Conservation (phyloP, 2,888 invertebrate genomes). For the Ochropacha duplaris region DNA sequence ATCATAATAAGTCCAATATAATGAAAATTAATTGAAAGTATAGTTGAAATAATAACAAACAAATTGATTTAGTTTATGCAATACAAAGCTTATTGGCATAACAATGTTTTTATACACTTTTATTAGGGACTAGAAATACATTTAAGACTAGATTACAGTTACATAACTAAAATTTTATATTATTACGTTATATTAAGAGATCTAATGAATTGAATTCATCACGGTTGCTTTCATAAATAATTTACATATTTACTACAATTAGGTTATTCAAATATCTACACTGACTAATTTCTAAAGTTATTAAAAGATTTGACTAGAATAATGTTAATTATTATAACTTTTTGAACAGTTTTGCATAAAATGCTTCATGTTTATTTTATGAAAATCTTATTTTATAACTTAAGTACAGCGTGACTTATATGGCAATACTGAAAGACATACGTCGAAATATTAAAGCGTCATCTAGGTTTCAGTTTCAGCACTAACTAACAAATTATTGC, state of each 20-base stretch:
- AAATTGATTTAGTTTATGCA: too few species aligned
- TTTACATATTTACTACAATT: background rate
- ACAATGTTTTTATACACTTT: background rate
- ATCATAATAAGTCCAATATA: background rate
- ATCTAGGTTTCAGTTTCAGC: slow-evolving; percentile 15
- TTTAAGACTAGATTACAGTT: slow-evolving; percentile 14
- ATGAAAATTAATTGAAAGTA: background rate
- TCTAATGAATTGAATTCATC: slow-evolving; percentile 54
- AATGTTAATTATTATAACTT: background rate
- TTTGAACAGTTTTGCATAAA: too few species aligned
- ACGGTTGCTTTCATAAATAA: slow-evolving; percentile 38
- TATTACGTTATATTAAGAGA: slow-evolving; percentile 7
- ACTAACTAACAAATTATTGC: slow-evolving; percentile 11
- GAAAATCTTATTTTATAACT: too few species aligned
- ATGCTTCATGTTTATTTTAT: too few species aligned
- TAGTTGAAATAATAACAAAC: background rate
- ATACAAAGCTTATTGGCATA: too few species aligned
- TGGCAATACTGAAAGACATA: background rate
- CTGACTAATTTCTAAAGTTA: background rate
- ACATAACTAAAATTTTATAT: background rate
- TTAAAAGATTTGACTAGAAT: background rate
- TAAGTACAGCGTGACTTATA: background rate
- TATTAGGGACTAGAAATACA: background rate
- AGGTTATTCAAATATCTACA: background rate
- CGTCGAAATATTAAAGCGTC: slow-evolving; percentile 13